A percentile compares a stretch with the other conserved stretches of the same genome.
phyloP scores from a whole-genome alignment of 2,113 vertebrate genomes.

The Centropristis striata region DNA sequence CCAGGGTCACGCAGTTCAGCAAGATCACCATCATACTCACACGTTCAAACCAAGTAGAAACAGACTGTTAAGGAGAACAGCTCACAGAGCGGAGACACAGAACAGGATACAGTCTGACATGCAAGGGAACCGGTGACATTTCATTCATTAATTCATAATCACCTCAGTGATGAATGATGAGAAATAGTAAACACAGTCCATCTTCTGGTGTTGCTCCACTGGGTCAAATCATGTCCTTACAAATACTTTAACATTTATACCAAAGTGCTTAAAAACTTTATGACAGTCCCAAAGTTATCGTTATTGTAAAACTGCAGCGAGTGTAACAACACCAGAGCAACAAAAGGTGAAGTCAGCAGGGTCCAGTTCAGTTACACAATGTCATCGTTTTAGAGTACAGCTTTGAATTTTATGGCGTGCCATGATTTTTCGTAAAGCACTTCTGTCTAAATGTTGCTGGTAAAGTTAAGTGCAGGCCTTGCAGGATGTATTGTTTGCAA shows the following conservation, averaged over 20 bases:
- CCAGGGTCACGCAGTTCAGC: constrained; percentile 96
- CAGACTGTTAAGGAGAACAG: constrained; percentile 86
- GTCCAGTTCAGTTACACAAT: background rate
- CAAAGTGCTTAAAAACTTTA: background rate
- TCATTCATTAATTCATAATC: background rate
- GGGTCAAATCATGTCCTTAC: background rate
- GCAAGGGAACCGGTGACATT: too few species aligned
- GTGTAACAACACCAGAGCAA: background rate
- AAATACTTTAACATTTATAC: background rate
- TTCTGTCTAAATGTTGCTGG: background rate
- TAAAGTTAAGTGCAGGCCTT: too few species aligned
- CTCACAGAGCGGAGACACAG: background rate
- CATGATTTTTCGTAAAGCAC: background rate
- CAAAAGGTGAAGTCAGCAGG: background rate
- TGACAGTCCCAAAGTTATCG: background rate
- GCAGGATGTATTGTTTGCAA: background rate
- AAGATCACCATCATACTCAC: constrained; percentile 98
- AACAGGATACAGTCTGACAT: background rate
- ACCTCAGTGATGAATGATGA: background rate
- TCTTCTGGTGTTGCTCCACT: background rate
- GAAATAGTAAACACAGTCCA: background rate
- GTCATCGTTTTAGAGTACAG: background rate
- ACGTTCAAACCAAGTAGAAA: constrained; percentile 94
- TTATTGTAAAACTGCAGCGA: background rate
- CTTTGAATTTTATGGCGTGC: constrained; percentile 9